Base-by-base conservation (phyloP, 2,113 vertebrate genomes). In the Equus quagga region DNA sequence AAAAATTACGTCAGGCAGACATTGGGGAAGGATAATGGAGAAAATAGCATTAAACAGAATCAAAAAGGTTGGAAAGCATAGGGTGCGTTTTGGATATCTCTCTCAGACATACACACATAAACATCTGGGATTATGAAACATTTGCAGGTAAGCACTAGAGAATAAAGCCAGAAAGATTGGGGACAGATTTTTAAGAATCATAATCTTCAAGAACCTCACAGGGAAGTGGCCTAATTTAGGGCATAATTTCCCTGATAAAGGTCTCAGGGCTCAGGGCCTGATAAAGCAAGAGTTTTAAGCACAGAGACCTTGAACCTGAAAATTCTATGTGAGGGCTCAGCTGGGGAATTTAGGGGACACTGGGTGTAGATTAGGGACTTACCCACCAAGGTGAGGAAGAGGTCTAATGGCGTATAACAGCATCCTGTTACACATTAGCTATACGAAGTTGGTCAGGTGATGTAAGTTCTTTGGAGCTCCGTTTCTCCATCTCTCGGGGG, bases 231-330 rank as follows among this genome's bases (percentile, higher is more conserved):
- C 56, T 94, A 5, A 31, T n/a, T 72, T 79, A 70, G 36, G 24
- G 19, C 7, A 49, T 46, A 88, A 54, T 8, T 94, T 72, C 80
- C 28, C 21, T 73, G 49, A 87, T 56, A 81, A 87, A 95, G 10
- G 51, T 36, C 31, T 91, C 88, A 58, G 13, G 31, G 49, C 44
- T 76, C 14, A 17, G 72, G 13, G 21, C 65, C 64, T 92, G 56
- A 89, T 73, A 87, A 92, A 92, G 31, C n/a, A 81, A 75, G 36
- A 51, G 44, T 80, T 81, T 72, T 88, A 88, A 88, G 33, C 46
- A 75, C 36, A 87, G n/a, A 87, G 24, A 60, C 18, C 41, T 78
- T 49, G 23, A 88, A 75, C 31, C 67, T 82, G 76, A 82, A 96
- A 92, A 73, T 65, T 65, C 46, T 36, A 64, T 26, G 36, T 9